Percentiles rank a stretch among this genome's conserved stretches.
Conservation (phyloP, 2,113 vertebrate species). For the Phylloscopus whistleri region DNA sequence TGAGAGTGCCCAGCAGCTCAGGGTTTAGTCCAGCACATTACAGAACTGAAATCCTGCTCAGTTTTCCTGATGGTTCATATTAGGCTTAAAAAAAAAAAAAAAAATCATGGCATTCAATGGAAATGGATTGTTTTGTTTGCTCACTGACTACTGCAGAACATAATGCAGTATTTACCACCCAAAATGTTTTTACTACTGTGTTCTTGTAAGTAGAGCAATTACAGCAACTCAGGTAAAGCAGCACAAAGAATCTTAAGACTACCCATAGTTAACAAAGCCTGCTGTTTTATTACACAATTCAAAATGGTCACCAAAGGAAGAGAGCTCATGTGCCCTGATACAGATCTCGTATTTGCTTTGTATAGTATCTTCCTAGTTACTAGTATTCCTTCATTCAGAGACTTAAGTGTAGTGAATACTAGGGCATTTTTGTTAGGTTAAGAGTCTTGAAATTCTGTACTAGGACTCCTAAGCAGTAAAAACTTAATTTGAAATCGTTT, state of each 20-base stretch:
- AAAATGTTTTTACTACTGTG: not conserved
- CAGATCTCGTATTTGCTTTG: not conserved
- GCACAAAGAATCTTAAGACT: not conserved
- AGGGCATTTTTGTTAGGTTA: not conserved
- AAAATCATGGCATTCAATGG: not conserved
- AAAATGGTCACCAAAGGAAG: not conserved
- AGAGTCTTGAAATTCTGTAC: not conserved
- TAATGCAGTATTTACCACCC: not conserved
- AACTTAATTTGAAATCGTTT: slow-evolving; percentile 8
- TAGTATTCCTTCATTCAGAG: not conserved
- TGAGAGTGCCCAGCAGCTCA: not conserved
- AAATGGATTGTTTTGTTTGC: not conserved
- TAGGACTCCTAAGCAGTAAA: not conserved
- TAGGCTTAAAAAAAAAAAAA: not conserved
- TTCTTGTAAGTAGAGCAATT: not conserved
- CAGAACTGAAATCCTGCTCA: not conserved
- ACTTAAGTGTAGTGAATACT: not conserved
- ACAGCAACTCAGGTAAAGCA: not conserved
- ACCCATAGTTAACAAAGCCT: not conserved
- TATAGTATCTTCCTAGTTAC: not conserved
- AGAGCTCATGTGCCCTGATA: not conserved
- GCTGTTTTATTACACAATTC: not conserved
- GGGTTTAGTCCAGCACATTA: not conserved
- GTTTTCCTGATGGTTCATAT: not conserved
- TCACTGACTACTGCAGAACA: not conserved